These are phyloP conservation scores for Pleuronectes platessa DNA, from an alignment of 2,113 vertebrate species.

Conservation along the genomic window DNA sequence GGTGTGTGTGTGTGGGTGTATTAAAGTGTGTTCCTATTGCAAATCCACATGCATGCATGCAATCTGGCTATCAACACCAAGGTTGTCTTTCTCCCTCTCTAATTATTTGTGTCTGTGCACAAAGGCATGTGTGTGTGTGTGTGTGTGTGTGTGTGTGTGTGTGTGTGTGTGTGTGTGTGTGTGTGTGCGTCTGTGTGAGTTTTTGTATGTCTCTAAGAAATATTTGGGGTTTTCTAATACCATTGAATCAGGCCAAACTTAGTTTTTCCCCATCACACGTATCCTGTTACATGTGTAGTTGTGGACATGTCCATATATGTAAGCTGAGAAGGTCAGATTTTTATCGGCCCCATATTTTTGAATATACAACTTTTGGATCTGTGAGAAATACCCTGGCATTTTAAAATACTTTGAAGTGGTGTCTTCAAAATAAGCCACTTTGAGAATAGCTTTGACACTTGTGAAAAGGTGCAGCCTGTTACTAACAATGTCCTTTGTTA, in stretches of 20 bases:
- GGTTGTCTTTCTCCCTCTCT: too few relatives aligned
- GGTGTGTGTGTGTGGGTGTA: conserved; percentile 5
- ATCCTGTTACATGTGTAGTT: background rate
- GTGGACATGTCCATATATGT: background rate
- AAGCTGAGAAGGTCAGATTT: background rate
- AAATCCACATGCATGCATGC: conserved; percentile 22
- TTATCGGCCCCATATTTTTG: too few relatives aligned
- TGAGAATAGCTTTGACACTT: too few relatives aligned
- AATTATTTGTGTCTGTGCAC: background rate
- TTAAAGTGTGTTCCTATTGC: background rate
- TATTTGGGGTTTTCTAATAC: background rate
- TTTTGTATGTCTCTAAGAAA: background rate
- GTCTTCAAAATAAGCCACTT: too few relatives aligned
- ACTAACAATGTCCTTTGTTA: background rate
- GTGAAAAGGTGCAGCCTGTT: background rate
- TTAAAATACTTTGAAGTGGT: too few relatives aligned
- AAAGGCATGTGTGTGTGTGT: background rate
- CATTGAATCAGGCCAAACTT: background rate
- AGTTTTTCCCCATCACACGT: background rate
- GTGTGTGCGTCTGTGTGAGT: background rate
- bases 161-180: background rate
- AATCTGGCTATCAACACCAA: background rate
- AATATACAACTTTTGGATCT: too few relatives aligned
- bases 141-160: background rate
- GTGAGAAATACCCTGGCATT: too few relatives aligned